Conservation (phyloP, 2,113 vertebrate genomes). For the Chionis minor region DNA sequence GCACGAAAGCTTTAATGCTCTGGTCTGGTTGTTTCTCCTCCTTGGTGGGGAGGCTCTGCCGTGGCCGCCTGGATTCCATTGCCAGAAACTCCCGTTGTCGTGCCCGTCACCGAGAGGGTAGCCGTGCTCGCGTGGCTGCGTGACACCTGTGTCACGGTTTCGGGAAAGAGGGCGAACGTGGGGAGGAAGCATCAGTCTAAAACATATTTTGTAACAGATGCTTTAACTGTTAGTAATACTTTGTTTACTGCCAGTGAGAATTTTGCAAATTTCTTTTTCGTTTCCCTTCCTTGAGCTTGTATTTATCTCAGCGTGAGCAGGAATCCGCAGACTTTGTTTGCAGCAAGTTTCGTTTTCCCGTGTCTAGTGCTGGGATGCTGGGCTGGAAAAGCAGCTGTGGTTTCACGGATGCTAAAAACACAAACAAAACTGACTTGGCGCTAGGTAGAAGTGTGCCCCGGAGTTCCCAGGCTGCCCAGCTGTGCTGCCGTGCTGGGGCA, state of each 20-base stretch:
- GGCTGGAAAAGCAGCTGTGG: not conserved
- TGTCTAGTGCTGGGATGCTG: rapidly evolving
- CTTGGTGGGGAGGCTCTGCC: not conserved
- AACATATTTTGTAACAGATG: not conserved
- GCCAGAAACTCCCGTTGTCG: not conserved
- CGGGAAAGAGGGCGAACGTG: not conserved
- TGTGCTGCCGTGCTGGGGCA: not conserved
- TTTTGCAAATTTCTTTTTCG: not conserved
- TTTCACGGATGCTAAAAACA: not conserved
- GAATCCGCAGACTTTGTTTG: not conserved
- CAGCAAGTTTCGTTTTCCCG: rapidly evolving
- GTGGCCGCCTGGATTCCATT: not conserved
- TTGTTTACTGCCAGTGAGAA: not conserved
- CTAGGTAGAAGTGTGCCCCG: not conserved
- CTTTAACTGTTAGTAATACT: not conserved
- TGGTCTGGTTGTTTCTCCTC: rapidly evolving
- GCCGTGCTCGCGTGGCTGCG: rapidly evolving
- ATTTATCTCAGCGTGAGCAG: not conserved
- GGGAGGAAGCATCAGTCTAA: not conserved
- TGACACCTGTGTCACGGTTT: not conserved
- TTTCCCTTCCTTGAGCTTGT: not conserved
- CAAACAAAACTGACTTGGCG: not conserved
- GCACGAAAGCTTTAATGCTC: rapidly evolving
- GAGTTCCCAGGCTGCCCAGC: not conserved
- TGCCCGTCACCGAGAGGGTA: rapidly evolving